Percentiles rank a stretch among this genome's conserved stretches.
phyloP scores from a whole-genome alignment of 2,888 invertebrate species.

The Meghimatium bilineatum region DNA sequence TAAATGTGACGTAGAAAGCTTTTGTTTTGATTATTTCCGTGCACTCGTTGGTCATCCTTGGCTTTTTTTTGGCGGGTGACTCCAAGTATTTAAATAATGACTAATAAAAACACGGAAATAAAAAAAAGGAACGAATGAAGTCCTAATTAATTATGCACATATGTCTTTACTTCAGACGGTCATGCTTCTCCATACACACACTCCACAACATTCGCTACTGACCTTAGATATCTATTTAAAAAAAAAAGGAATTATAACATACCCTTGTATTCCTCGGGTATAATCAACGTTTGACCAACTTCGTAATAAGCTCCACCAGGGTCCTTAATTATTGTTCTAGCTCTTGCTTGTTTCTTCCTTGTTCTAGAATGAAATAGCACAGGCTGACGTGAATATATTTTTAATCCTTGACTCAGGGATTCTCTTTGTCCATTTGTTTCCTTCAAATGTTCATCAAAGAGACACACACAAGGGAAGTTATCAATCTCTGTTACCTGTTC shows the following conservation, averaged over 20 bases:
- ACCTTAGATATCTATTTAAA: background rate
- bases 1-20: no score
- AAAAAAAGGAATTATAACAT: slow-evolving; percentile 5
- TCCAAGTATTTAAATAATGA: no score
- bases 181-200: background rate
- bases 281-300: slow-evolving; percentile 67
- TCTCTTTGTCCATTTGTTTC: slow-evolving; percentile 39
- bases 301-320: slow-evolving; percentile 65
- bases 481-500: slow-evolving; percentile 50
- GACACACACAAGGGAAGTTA: slow-evolving; percentile 54
- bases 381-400: slow-evolving; percentile 62
- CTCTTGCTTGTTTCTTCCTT: slow-evolving; percentile 58
- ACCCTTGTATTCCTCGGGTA: slow-evolving; percentile 63
- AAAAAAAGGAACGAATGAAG: no score
- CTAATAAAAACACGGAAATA: no score
- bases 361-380: slow-evolving; percentile 57
- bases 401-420: slow-evolving; percentile 56
- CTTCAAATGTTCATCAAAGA: slow-evolving; percentile 49
- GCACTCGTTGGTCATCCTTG: no score
- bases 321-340: slow-evolving; percentile 67
- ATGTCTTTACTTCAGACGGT: no score
- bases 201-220: background rate
- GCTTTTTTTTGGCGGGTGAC: no score
- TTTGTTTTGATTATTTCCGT: no score
- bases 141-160: no score